phyloP scores from a whole-genome alignment of 2,888 invertebrate genomes.

The Terebella lapidaria region DNA sequence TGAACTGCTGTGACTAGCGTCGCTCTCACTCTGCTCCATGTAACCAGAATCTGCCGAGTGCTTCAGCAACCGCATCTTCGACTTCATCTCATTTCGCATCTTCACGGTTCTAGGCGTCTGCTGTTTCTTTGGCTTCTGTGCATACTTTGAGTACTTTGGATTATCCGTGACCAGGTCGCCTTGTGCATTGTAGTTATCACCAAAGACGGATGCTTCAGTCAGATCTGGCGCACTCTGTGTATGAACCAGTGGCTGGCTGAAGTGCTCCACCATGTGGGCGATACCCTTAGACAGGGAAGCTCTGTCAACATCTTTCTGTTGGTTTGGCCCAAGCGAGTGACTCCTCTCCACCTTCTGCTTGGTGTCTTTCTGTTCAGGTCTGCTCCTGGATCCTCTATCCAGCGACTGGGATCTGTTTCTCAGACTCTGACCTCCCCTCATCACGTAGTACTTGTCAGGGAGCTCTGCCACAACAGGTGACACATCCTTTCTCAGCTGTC shows the following conservation, averaged over 20 bases:
- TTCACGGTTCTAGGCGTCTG: conserved; percentile 31
- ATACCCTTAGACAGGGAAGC: conserved; percentile 32
- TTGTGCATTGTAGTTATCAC: conserved; percentile 15
- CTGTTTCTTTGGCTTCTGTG: conserved; percentile 7
- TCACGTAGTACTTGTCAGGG: conserved; percentile 5
- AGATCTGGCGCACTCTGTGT: conserved; percentile 43
- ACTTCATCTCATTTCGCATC: conserved; percentile 27
- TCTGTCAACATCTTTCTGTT: conserved; percentile 5
- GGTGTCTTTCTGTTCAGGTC: not conserved
- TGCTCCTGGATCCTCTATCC: not conserved
- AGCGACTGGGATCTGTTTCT: conserved; percentile 8
- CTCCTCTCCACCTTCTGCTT: conserved; percentile 1
- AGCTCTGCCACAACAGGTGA: conserved; percentile 10
- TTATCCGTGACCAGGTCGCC: conserved; percentile 19
- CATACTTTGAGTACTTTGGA: conserved; percentile 3
- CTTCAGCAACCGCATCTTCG: conserved; percentile 11
- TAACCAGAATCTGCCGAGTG: conserved; percentile 15
- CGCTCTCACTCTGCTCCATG: conserved; percentile 20
- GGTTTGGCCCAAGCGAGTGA: conserved; percentile 7
- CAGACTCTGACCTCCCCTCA: not conserved
- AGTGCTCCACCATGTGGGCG: conserved; percentile 36
- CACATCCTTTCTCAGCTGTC: conserved; percentile 17
- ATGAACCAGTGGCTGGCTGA: conserved; percentile 32
- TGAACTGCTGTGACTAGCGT: conserved; percentile 15
- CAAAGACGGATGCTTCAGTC: conserved; percentile 23